Evolutionary conservation across 2,113 vertebrate genomes (phyloP).

Genomic region (Hystrix cristata): DNA sequence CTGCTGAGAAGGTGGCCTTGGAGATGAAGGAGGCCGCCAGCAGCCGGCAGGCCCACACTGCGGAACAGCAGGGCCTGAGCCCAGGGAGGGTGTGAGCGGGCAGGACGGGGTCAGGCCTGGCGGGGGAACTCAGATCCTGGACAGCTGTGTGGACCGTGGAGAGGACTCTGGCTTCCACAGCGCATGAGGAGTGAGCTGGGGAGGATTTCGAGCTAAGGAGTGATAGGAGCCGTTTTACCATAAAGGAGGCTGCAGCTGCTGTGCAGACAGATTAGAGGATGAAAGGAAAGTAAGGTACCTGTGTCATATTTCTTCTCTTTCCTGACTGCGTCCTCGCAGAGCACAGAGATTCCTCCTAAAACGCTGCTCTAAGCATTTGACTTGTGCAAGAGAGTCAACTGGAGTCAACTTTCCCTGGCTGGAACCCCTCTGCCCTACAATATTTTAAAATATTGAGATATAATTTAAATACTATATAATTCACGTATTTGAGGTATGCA

Average conservation of each 20-base stretch:
- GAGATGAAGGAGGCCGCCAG: neutral
- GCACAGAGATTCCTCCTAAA: neutral
- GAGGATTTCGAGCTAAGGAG: neutral
- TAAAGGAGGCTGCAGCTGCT: too few species aligned
- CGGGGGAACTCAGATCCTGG: neutral
- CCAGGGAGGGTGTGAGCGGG: neutral
- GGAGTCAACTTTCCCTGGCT: neutral
- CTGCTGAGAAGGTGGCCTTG: too few species aligned
- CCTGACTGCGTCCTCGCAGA: neutral
- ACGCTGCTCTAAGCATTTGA: neutral
- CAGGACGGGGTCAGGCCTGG: neutral
- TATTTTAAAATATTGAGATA: neutral
- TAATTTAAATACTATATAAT: neutral
- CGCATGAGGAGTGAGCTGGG: neutral
- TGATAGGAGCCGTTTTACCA: neutral
- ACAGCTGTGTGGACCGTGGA: fast-evolving
- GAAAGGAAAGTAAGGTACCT: too few species aligned
- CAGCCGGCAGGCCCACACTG: neutral
- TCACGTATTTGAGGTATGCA: neutral
- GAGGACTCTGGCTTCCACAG: neutral
- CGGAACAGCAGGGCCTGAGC: neutral
- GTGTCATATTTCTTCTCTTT: neutral
- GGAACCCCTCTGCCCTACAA: neutral
- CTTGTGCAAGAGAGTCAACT: neutral
- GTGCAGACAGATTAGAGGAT: neutral